Conservation (phyloP, 1,140 invertebrate genomes). For the Bombus confusus region DNA sequence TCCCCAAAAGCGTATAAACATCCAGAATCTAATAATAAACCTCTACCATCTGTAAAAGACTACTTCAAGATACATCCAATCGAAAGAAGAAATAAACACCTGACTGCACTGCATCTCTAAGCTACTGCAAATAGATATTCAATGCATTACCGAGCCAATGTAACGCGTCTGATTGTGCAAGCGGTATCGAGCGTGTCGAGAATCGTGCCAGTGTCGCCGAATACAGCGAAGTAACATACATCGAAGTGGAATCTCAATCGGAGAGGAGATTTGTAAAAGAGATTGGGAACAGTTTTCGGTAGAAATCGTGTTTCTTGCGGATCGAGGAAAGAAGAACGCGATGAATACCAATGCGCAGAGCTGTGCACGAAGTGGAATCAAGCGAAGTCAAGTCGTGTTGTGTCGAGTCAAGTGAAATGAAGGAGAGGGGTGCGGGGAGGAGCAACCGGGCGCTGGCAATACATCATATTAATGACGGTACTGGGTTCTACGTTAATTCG, state of each 20-base stretch:
- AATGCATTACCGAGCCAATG: not conserved
- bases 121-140: not conserved
- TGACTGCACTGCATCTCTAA: too few relatives aligned
- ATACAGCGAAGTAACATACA: not conserved
- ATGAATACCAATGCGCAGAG: slow-evolving; percentile 31
- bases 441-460: slow-evolving; percentile 52
- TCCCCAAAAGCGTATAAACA: too few relatives aligned
- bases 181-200: not conserved
- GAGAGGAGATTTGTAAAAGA: not conserved
- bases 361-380: slow-evolving; percentile 39
- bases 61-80: not conserved
- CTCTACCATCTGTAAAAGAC: not conserved
- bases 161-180: not conserved
- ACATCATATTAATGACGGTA: slow-evolving; percentile 71
- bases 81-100: not conserved
- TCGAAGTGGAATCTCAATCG: not conserved
- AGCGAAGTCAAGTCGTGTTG: slow-evolving; percentile 54
- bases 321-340: slow-evolving; percentile 16
- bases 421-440: slow-evolving; percentile 5
- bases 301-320: not conserved
- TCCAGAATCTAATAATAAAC: too few relatives aligned
- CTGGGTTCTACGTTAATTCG: slow-evolving; percentile 63
- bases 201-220: not conserved
- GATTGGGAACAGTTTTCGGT: slow-evolving; percentile 8
- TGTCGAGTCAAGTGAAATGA: slow-evolving; percentile 13